Evolutionary conservation across 2,888 invertebrate species (phyloP), one percentile per base, ranked within the genome.

Genomic region (Tenthredo notha): DNA sequence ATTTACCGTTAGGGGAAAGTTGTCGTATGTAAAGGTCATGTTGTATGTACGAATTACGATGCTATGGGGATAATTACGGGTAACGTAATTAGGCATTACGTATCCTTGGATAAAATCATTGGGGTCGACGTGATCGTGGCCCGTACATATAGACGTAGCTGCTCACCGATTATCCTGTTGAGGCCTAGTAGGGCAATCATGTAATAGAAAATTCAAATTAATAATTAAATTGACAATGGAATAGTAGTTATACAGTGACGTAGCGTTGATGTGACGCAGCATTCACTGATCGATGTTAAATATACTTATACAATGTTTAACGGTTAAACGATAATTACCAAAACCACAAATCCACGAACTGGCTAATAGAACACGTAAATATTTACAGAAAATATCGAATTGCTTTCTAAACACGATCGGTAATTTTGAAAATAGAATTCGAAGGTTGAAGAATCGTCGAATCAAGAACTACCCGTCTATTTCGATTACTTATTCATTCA

Each of bases 141-240:
- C 61, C 6, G 54, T 54, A n/a, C 54, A 54, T 6, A 54, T 6
- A 50, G 2, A 77, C 58, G 37, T 58, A n/a, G 40, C 37, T 40
- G 61, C 29, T 47, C 33, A 65, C 18, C 67, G 67, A 83, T 83
- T 83, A 83, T 83, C 83, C 50, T 70, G 83, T 83, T 83, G 83
- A 83, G 82, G 83, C 47, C 15, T 5, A 74, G 72, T 43, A 37
- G 83, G 47, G 83, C 29, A 83, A 83, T 83, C 83, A 83, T 83
- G 21, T 47, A 83, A 83, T 83, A 50, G 47, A 83, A 83, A 65
- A 70, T 83, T 65, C 83, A 83, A 83, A 83, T 67, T 61, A 61
- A 80, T 61, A 80, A 33, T 80, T 61, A 37, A 80, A 50, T 25
- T 29, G 2, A 61, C 78, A 61, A 77, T 77, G n/a, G 77, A 54